Conservation (phyloP, 1,140 invertebrate genomes). For the Drosophila sucinea region DNA sequence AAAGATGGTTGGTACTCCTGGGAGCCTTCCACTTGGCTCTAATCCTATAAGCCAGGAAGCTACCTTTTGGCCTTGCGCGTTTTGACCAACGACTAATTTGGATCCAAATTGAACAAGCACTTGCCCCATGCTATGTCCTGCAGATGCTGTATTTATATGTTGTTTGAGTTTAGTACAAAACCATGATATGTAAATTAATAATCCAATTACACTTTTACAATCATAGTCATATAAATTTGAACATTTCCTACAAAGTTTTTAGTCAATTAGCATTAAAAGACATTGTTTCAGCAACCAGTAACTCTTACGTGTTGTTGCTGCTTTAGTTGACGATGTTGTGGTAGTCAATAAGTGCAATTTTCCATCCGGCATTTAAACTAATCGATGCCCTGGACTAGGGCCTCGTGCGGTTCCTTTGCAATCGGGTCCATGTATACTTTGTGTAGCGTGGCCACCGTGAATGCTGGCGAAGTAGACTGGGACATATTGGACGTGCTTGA, state of each 20-base stretch:
- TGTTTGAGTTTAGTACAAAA: not conserved
- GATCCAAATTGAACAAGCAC: constrained; percentile 73
- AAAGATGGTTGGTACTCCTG: too few relatives aligned
- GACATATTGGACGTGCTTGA: constrained; percentile 29
- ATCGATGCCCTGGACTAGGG: constrained; percentile 95
- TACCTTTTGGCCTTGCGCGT: constrained; percentile 77
- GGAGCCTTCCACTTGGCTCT: too few relatives aligned
- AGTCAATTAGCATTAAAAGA: too few relatives aligned
- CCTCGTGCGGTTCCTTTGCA: constrained; percentile 96
- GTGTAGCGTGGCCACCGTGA: constrained; percentile 86
- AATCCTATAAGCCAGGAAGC: too few relatives aligned
- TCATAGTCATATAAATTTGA: too few relatives aligned
- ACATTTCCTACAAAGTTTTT: too few relatives aligned
- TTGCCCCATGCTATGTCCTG: constrained; percentile 63
- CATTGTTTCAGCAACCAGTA: too few relatives aligned
- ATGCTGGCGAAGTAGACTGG: constrained; percentile 46
- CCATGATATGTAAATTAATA: too few relatives aligned
- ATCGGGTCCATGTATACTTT: constrained; percentile 93
- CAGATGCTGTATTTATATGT: constrained; percentile 17
- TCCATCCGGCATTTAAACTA: constrained; percentile 96
- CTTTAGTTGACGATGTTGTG: constrained; percentile 54
- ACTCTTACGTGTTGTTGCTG: constrained; percentile 70
- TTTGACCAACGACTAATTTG: constrained; percentile 73
- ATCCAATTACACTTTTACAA: too few relatives aligned
- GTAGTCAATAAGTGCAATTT: constrained; percentile 94